Conservation (phyloP, 2,888 invertebrate species). For the Agapetus fuscipes region DNA sequence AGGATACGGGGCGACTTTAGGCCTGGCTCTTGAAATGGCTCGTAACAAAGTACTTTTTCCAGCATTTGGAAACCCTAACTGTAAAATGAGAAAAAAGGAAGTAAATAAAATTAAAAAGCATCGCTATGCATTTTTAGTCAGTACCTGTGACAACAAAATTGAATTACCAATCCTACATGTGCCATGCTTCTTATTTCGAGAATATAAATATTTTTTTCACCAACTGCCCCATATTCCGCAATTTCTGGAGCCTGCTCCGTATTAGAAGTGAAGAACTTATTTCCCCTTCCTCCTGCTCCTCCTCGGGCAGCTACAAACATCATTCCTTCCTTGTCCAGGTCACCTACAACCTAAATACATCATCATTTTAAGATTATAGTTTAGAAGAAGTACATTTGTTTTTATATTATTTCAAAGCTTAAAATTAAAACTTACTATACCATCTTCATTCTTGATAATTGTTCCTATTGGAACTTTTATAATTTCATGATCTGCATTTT, state of each 20-base stretch:
- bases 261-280: conserved; percentile 79
- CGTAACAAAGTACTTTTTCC: conserved; percentile 87
- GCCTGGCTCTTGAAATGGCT: conserved; percentile 76
- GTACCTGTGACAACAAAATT: too few relatives aligned
- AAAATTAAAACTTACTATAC: conserved; percentile 29
- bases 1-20: conserved; percentile 85
- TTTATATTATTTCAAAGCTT: too few relatives aligned
- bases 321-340: conserved; percentile 54
- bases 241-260: conserved; percentile 70
- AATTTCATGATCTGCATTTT: conserved; percentile 61
- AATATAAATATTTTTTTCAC: conserved; percentile 63
- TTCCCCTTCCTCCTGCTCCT: conserved; percentile 93
- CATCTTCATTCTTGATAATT: conserved; percentile 48
- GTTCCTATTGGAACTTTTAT: conserved; percentile 79
- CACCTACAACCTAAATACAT: conserved; percentile 46
- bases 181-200: conserved; percentile 90
- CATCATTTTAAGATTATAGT: neutral
- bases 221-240: conserved; percentile 78
- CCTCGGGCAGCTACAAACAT: conserved; percentile 92
- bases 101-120: too few relatives aligned
- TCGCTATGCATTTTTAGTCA: too few relatives aligned
- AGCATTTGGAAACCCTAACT: conserved; percentile 84
- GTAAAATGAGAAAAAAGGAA: conserved; percentile 22
- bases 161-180: conserved; percentile 78
- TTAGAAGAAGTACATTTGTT: neutral